Evolutionary conservation across 2,797 vertebrate species (phyloP).

Genomic region (Hyperoplus lanceolatus): DNA sequence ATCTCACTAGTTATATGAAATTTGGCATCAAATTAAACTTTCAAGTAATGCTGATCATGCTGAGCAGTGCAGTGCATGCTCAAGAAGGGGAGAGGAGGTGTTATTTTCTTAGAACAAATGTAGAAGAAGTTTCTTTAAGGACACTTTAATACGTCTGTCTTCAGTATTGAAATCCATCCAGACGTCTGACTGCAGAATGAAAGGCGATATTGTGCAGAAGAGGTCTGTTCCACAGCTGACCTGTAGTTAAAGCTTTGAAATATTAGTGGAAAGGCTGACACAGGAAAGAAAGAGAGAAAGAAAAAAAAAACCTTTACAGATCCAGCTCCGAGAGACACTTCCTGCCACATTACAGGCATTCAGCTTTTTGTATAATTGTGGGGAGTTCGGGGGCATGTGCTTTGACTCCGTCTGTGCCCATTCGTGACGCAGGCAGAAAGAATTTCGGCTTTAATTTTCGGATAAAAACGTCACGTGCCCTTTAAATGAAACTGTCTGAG

Average conservation of each 20-base stretch:
- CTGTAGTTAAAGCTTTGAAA: slow-evolving; percentile 65
- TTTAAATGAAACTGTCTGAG: slow-evolving; percentile 55
- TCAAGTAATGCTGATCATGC: neutral
- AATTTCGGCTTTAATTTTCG: slow-evolving; percentile 13
- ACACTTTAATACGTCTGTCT: slow-evolving; percentile 29
- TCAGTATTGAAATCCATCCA: slow-evolving; percentile 46
- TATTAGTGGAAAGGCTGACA: slow-evolving; percentile 74
- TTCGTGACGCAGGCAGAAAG: slow-evolving; percentile 3
- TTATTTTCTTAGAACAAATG: neutral
- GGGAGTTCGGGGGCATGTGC: slow-evolving; percentile 17
- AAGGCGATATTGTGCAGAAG: slow-evolving; percentile 66
- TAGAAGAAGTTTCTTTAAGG: slow-evolving; percentile 14
- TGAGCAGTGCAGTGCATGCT: no score
- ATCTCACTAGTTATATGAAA: neutral
- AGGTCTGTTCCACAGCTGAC: slow-evolving; percentile 72
- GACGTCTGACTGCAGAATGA: slow-evolving; percentile 55
- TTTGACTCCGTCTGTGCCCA: slow-evolving; percentile 24
- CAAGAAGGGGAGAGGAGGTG: neutral
- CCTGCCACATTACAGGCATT: slow-evolving; percentile 31
- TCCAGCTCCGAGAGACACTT: slow-evolving; percentile 28
- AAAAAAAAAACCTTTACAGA: slow-evolving; percentile 24
- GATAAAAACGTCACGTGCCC: slow-evolving; percentile 35
- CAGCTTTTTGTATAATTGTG: slow-evolving; percentile 33
- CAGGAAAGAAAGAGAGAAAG: slow-evolving; percentile 50
- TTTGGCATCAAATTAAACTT: neutral